A percentile compares a stretch with the other conserved stretches of the same genome.
Conservation (phyloP, 2,797 vertebrate species). For the Adrianichthys oophorus region DNA sequence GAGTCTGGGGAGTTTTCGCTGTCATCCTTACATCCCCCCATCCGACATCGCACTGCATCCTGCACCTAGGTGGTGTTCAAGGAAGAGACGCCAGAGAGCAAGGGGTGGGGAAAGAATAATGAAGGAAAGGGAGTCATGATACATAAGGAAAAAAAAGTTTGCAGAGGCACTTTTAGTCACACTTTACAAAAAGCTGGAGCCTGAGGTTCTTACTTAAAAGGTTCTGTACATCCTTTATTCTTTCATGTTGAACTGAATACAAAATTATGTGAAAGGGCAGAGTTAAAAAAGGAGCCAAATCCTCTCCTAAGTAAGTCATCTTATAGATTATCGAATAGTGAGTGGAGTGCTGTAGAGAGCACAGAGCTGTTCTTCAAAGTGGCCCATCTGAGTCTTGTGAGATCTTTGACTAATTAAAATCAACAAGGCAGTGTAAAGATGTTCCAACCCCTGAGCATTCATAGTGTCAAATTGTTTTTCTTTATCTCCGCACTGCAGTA, state of each 20-base stretch:
- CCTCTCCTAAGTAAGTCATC: constrained; percentile 15
- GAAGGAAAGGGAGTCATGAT: constrained; percentile 29
- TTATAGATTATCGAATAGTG: constrained; percentile 38
- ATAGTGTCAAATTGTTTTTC: constrained; percentile 39
- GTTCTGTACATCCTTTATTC: constrained; percentile 13
- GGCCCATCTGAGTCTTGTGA: constrained; percentile 35
- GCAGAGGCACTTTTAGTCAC: constrained; percentile 35
- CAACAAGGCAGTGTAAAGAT: constrained; percentile 21
- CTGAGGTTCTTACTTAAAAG: constrained; percentile 18
- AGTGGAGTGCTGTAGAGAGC: constrained; percentile 19
- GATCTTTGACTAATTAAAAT: constrained; percentile 57
- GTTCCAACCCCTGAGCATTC: constrained; percentile 31
- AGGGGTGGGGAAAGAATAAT: constrained; percentile 1
- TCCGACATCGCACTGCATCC: constrained; percentile 95
- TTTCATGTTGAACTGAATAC: constrained; percentile 19
- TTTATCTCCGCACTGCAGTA: constrained; percentile 38
- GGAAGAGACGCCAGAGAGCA: neutral
- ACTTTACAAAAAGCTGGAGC: constrained; percentile 31
- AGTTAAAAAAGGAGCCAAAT: constrained; percentile 11
- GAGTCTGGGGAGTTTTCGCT: constrained; percentile 98
- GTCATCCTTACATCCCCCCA: constrained; percentile 95
- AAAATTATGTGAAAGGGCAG: constrained; percentile 15
- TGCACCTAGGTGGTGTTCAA: constrained; percentile 82
- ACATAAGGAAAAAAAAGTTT: constrained; percentile 45
- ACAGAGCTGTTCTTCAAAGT: constrained; percentile 43